These are phyloP conservation scores for Eunapius fragilis DNA, from an alignment of 37 sponge, comb jelly and placozoan genomes.

Conservation along the genomic window DNA sequence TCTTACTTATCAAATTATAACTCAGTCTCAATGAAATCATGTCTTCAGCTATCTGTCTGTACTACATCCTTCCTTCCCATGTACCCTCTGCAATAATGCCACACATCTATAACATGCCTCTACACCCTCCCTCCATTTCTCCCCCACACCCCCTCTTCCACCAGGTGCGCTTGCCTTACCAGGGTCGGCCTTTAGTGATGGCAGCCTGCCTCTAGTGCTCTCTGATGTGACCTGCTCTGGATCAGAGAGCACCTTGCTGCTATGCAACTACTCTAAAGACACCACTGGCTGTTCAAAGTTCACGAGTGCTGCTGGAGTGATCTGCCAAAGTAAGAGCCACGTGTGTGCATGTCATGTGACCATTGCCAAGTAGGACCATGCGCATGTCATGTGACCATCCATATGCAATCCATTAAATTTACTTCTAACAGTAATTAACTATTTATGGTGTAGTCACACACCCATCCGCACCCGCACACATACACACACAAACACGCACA, in stretches of 20 bases:
- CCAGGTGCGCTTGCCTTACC: background rate
- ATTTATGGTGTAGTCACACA: too few relatives aligned
- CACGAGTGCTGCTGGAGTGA: slow-evolving; percentile 12
- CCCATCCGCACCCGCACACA: too few relatives aligned
- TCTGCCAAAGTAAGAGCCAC: slow-evolving; percentile 27
- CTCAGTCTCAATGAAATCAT: too few relatives aligned
- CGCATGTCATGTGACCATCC: background rate
- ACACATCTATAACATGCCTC: too few relatives aligned
- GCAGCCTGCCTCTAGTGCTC: slow-evolving; percentile 6
- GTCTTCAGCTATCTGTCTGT: too few relatives aligned
- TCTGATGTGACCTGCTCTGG: slow-evolving; percentile 31
- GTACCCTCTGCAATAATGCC: background rate
- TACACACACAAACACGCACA: too few relatives aligned
- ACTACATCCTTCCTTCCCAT: too few relatives aligned
- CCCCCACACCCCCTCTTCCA: background rate
- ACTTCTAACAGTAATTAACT: too few relatives aligned
- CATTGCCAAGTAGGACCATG: background rate
- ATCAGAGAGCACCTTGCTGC: slow-evolving; percentile 14
- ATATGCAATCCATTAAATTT: background rate
- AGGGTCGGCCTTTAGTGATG: slow-evolving; percentile 9
- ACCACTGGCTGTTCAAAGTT: background rate
- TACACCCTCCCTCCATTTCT: background rate
- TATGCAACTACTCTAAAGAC: background rate
- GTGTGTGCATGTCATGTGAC: background rate
- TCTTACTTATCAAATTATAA: too few relatives aligned